These are phyloP conservation scores for Aquatica leii DNA, from an alignment of 2,888 invertebrate species.

Conservation along the genomic window DNA sequence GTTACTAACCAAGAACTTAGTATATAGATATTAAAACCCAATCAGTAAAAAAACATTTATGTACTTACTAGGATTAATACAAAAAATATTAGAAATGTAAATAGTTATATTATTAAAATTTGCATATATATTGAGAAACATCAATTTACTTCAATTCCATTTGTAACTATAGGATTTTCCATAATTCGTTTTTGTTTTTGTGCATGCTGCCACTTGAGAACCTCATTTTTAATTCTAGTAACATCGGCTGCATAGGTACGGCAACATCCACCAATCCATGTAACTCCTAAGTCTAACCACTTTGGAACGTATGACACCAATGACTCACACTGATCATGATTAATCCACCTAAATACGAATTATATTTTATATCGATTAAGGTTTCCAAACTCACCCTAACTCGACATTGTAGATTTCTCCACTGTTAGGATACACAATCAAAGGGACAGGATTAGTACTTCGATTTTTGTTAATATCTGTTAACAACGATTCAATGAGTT, in stretches of 20 bases:
- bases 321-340: conserved; percentile 73
- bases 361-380: neutral
- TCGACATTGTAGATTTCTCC: conserved; percentile 81
- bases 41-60: no score
- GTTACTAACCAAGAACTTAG: no score
- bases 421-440: conserved; percentile 93
- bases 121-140: no score
- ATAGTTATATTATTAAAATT: no score
- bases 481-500: conserved; percentile 69
- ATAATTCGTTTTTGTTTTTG: conserved; percentile 5
- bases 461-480: conserved; percentile 64
- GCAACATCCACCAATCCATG: conserved; percentile 92
- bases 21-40: no score
- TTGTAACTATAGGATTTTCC: neutral
- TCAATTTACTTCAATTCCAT: neutral
- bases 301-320: conserved; percentile 77
- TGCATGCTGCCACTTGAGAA: conserved; percentile 60
- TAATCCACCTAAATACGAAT: conserved; percentile 69
- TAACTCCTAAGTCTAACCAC: conserved; percentile 84
- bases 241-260: conserved; percentile 86
- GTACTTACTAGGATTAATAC: no score
- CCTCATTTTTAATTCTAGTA: conserved; percentile 72
- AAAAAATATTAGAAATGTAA: no score
- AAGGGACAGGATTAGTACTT: conserved; percentile 67
- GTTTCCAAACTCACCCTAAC: conserved; percentile 65